Base-by-base conservation (phyloP, 2,113 vertebrate genomes). In the Lepisosteus osseus region DNA sequence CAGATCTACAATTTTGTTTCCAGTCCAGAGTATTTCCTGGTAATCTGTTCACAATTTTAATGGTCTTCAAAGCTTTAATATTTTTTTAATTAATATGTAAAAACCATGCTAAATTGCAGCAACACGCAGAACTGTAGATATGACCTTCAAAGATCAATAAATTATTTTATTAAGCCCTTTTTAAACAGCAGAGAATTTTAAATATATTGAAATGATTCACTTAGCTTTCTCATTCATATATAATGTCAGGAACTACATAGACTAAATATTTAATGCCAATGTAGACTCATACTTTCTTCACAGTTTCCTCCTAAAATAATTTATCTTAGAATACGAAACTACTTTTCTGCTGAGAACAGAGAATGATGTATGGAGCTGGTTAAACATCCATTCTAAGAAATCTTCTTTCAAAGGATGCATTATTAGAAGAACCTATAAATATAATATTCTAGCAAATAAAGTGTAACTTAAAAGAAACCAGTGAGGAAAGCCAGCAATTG, bases 111-210 rank as follows among this genome's bases (percentile, higher is more conserved):
- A 12, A 40, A 65, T 2, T 65, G 62, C 6, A 40, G 6, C 17
- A 65, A 65, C 62, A 65, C 29, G 29, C 17, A 65, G 41, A 65
- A 65, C 62, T 65, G 29, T 17, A 65, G 62, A 65, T 65, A 41
- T 65, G 62, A 65, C 62, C 62, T 65, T 65, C 9, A 3, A 41
- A 41, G 62, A 40, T 3, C n/a, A 65, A 17, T 17, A 7, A 29
- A 40, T 65, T 40, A 65, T 62, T n/a, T 62, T n/a, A 65, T 65
- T 65, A 40, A 29, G 9, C 29, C 29, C 62, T 7, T 41, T 29
- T 13, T 65, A 43, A 29, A 7, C 29, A 11, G 17, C 62, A 3
- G 3, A 17, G 29, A 65, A 65, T 40, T 15, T 65, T 40, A 65
- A 65, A 65, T 65, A n/a, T 29, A 40, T 65, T 65, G 17, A 65